Base-by-base conservation (phyloP, 2,797 vertebrate genomes). In the Eutrigla gurnardus region DNA sequence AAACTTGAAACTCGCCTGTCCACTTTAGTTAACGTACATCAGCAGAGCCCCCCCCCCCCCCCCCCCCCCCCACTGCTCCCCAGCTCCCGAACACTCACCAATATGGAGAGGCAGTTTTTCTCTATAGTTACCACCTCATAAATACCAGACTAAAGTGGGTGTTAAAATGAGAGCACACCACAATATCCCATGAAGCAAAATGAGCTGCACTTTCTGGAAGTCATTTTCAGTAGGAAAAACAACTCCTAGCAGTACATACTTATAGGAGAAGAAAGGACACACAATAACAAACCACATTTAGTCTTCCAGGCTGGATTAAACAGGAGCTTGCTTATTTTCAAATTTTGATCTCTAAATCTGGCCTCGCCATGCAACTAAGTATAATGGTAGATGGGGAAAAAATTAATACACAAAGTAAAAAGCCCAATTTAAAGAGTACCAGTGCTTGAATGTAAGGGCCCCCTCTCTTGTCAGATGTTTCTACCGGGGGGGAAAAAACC, bases 81-180 rank as follows among this genome's bases (percentile, higher is more conserved):
- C 37, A 5, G 35, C 81, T 82, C 72, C 81, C 39, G 36, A 81
- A 70, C 62, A 35, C 75, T 82, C 78, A 72, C 77, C 76, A 80
- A 66, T 42, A 73, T 25, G 18, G 47, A 64, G 72, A 65, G 64
- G 53, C 49, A 32, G 62, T 73, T 63, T 69, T 66, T 67, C 73
- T 74, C 61, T 74, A 71, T 47, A 80, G 81, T 88, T 89, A 87
- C 87, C 85, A 89, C 85, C 87, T 91, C 93, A 91, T 91, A 93
- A 93, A 93, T 87, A 89, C 71, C 75, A 70, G 36, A 79, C 59
- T 85, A 75, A 86, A 92, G 91, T 84, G 79, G 84, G 89, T 91
- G 89, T 90, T 88, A 91, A 93, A 90, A 84, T 67, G 73, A 77
- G 69, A 82, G 70, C 82, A 66, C 68, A 81, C 82, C 75, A 83